Conservation (phyloP, 2,888 invertebrate species). For the Amiota communis region DNA sequence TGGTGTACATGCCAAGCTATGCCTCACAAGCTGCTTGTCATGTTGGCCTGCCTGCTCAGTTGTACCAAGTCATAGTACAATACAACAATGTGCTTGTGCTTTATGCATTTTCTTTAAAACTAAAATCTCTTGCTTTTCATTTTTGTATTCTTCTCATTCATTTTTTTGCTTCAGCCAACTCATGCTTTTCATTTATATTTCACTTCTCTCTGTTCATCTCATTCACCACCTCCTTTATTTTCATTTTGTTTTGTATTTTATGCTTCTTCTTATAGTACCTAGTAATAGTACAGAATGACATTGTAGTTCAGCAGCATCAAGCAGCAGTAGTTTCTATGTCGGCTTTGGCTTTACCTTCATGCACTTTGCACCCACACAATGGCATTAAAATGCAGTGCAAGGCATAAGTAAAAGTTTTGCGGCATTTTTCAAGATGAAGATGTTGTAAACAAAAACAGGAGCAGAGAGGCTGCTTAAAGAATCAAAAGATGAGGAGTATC, state of each 20-base stretch:
- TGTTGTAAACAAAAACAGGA: neutral
- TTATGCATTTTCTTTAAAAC: neutral
- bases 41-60: neutral
- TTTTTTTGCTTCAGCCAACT: neutral
- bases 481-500: neutral
- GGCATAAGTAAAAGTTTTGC: conserved; percentile 10
- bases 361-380: conserved; percentile 5
- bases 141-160: neutral
- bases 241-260: too few species aligned
- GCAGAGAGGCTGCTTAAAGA: neutral
- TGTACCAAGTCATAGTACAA: neutral
- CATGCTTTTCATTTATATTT: too few species aligned
- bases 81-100: neutral
- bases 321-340: neutral
- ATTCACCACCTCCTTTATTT: too few species aligned
- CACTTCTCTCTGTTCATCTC: too few species aligned
- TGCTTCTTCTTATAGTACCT: too few species aligned
- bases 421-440: neutral
- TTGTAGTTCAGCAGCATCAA: neutral
- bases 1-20: neutral
- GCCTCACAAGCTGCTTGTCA: neutral
- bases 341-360: conserved; percentile 9
- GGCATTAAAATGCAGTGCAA: conserved; percentile 5
- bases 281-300: neutral
- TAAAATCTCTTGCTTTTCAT: neutral